Evolutionary conservation across 2,113 vertebrate genomes (phyloP), one percentile per base, ranked within the genome.

Genomic region (Sakesphorus luctuosus): DNA sequence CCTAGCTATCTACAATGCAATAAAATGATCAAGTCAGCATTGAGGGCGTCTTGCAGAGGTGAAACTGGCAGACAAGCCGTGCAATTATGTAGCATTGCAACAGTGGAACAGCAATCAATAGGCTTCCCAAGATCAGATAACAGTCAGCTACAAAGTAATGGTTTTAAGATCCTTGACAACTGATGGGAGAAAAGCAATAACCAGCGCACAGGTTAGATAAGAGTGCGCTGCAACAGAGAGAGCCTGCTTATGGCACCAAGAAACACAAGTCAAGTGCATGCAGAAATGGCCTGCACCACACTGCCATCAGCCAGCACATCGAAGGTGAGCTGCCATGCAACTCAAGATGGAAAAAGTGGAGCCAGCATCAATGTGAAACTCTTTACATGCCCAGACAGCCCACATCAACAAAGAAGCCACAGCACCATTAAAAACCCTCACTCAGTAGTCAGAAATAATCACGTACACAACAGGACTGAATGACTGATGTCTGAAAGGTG

Each of bases 221-320:
- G 26, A 75, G n/a, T 2, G 0, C 4, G 3, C 49, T 85, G 53
- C 44, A 85, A 53, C 21, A 89, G 35, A 63, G 0, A 0, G 55
- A 80, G 55, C 16, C 50, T 69, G 33, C 50, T 67, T 47, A 53
- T 0, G 0, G 72, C 33, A 29, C 71, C 71, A 62, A 66, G 56
- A 90, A 86, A 65, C 9, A 0, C 76, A 17, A 86, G 47, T 79
- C 63, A 56, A 35, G 35, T 21, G 47, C 38, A 26, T 25, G 50
- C 63, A 92, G 59, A 86, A 74, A 72, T 5, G 29, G 38, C 28
- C 62, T 69, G 49, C 50, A 63, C 25, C 78, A 76, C 80, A 46
- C 12, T 56, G 25, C 24, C 85, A 67, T 10, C 56, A 89, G 33
- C 31, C 65, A 83, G 58, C 44, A 44, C 18, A 68, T 6, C 56